Percentiles rank a stretch among this genome's conserved stretches.
Evolutionary conservation across 2,113 vertebrate genomes (phyloP).

Genomic region (Nothoprocta perdicaria): DNA sequence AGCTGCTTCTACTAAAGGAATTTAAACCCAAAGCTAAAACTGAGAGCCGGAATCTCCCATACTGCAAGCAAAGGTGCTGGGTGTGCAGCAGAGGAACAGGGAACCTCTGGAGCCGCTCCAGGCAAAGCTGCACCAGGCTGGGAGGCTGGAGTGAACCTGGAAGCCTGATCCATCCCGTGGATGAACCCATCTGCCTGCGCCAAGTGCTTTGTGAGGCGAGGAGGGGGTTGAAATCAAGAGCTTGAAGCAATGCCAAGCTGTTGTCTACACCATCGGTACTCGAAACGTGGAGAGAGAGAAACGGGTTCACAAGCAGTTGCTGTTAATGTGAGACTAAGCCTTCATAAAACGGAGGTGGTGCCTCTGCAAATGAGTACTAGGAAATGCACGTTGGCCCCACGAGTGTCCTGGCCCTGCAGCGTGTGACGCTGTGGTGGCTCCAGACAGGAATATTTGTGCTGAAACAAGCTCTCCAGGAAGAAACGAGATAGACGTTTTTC

Average conservation of each 20-base stretch:
- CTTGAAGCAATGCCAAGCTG: rapidly evolving
- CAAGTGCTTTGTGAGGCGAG: background rate
- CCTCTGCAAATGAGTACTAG: background rate
- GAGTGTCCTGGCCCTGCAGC: background rate
- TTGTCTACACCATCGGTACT: background rate
- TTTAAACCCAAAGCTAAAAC: background rate
- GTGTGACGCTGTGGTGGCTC: background rate
- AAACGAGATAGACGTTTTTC: background rate
- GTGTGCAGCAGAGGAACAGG: background rate
- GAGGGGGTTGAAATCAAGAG: background rate
- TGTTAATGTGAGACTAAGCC: background rate
- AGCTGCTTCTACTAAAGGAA: background rate
- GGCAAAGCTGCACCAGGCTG: background rate
- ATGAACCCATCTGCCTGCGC: background rate
- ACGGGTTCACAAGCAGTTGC: background rate
- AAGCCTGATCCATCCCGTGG: background rate
- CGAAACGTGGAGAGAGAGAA: background rate
- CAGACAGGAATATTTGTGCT: background rate
- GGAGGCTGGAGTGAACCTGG: background rate
- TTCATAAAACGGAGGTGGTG: background rate
- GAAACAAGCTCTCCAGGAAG: background rate
- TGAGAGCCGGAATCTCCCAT: background rate
- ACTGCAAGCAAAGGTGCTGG: rapidly evolving
- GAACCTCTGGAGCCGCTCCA: background rate
- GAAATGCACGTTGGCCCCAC: background rate